Evolutionary conservation across 2,797 vertebrate genomes (phyloP), one percentile per base, ranked within the genome.

Genomic region (Artibeus jamaicensis): DNA sequence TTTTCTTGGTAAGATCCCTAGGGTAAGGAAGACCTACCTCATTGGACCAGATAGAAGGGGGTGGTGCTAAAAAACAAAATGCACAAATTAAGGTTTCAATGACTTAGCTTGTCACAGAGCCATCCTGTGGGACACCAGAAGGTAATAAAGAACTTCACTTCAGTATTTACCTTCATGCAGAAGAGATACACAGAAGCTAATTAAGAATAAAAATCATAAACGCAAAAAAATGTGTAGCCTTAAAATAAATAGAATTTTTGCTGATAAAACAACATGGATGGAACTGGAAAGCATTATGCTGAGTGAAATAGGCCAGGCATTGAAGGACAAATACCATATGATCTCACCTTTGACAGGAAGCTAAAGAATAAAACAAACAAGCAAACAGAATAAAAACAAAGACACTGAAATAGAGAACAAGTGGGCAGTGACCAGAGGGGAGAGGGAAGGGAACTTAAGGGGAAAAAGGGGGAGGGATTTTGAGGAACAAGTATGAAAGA

Each of bases 121-220:
- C 50, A 50, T 29, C 18, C 37, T 70, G 42, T 81, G 74, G 73
- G 55, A 76, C 18, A 8, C 1, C 57, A 48, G 22, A 62, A 85
- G 9, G 12, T 24, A 42, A 62, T 24, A 21, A 26, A 74, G 21
- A 34, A 39, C 37, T 70, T 81, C 7, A 71, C 34, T 76, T 81
- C 50, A 81, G 19, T 86, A 39, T 48, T 94, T 44, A 77, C 92
- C 92, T 22, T 85, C 96, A 95, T 73, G 94, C 8, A 48, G 74
- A 11, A 78, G 57, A 94, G 53, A 50, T 42, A 84, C 19, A 18
- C 29, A 82, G 86, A 18, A 12, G 34, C 2, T 44, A 84, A 94
- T 67, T 93, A 37, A 77, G 68, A 83, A 24, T 18, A 87, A 96
- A 96, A 74, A n/a, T 1, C 42, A 39, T 86, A 95, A 96, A 91